Evolutionary conservation across 2,113 vertebrate species (phyloP), one percentile per base, ranked within the genome.

Genomic region (Rutilus rutilus): DNA sequence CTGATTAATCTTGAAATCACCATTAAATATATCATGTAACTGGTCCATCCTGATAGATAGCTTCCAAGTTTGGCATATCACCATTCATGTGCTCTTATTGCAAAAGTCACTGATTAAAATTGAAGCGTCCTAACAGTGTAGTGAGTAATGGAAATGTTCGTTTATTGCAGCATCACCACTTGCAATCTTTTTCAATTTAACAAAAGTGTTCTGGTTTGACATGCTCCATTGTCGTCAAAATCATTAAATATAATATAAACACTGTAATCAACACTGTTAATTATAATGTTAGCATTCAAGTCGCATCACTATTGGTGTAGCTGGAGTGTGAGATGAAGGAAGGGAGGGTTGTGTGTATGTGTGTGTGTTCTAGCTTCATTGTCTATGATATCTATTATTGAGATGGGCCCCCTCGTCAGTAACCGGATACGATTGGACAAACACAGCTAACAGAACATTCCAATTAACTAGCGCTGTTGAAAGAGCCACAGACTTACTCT

Each of bases 321-420:
- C 30, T 19, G 30, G 3, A 15, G 33, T 59, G 39, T 39, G 64
- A 47, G 30, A 73, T 39, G 17, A 62, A 86, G 7, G 54, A 52
- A 73, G 62, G 60, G 30, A 52, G 81, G 62, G 59, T 80, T 47
- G 36, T 81, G 64, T 69, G 45, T 36, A 27, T 78, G 30, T 79
- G 47, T 84, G 80, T 64, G 65, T 84, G 84, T 52, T 86, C 75
- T 74, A 65, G 42, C 85, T 90, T 87, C 84, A 89, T 87, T 91
- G 89, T 90, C 89, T 93, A 84, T 86, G 60, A 5, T 87, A 92
- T 91, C 90, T 93, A 89, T 93, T 93, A 93, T 67, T 92, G 85
- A 94, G 91, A 90, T 84, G 90, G 82, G 67, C n/a, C 87, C 88
- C 89, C 84, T 86, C 77, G 89, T 89, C 71, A 85, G 90, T 91